Percentiles rank a stretch among this genome's conserved stretches.
phyloP scores from a whole-genome alignment of 2,888 invertebrate genomes.

The Nomada ruficornis region DNA sequence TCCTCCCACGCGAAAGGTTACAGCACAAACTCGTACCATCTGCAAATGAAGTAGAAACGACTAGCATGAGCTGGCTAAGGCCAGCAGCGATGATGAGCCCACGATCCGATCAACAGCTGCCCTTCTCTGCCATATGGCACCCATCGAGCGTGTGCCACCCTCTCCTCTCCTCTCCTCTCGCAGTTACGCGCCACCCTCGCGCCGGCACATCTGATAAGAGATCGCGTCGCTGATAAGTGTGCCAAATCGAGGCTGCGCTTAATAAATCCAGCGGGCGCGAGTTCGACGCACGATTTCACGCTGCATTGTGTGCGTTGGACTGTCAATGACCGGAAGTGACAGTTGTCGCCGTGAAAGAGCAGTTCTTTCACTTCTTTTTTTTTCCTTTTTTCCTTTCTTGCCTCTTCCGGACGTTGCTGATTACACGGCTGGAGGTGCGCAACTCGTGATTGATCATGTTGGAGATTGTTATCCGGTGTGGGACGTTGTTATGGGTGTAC shows the following conservation, averaged over 20 bases:
- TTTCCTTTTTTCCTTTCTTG: not conserved
- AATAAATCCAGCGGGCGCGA: constrained; percentile 64
- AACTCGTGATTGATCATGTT: too few relatives aligned
- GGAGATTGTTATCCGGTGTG: too few relatives aligned
- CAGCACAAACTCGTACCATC: constrained; percentile 68
- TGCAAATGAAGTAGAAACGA: constrained; percentile 73
- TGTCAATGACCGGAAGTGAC: constrained; percentile 24
- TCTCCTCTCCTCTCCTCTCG: constrained; percentile 8
- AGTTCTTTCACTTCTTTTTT: not conserved
- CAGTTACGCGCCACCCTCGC: constrained; percentile 67
- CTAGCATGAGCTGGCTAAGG: constrained; percentile 67
- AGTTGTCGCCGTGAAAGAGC: constrained; percentile 23
- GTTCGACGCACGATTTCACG: constrained; percentile 34
- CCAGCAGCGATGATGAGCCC: constrained; percentile 69
- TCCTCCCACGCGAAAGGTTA: constrained; percentile 58
- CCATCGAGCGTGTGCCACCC: constrained; percentile 63
- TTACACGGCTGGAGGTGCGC: not conserved
- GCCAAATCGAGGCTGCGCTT: constrained; percentile 53
- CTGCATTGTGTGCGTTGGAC: constrained; percentile 4
- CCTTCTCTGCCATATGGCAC: constrained; percentile 80
- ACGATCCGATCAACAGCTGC: constrained; percentile 77
- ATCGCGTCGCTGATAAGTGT: constrained; percentile 73
- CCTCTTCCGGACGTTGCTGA: not conserved
- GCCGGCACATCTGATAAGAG: constrained; percentile 75
- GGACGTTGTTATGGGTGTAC: too few relatives aligned